These are phyloP conservation scores for Drosophila virilis DNA, from an alignment of 1,140 invertebrate species.

Conservation along the genomic window DNA sequence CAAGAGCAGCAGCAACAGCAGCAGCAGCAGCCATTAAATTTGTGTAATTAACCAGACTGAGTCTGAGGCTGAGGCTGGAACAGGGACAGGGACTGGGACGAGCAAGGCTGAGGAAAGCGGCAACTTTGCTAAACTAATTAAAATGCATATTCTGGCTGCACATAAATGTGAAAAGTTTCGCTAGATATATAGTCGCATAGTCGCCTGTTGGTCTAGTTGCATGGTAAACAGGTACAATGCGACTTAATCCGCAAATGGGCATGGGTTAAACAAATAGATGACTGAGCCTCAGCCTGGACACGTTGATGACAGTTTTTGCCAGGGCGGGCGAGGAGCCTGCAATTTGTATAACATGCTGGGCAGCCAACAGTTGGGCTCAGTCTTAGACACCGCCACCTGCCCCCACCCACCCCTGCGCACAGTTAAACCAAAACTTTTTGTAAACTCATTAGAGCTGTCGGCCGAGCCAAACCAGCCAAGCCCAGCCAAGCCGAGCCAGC, in stretches of 20 bases:
- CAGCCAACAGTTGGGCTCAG: slow-evolving; percentile 51
- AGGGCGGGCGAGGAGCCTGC: slow-evolving; percentile 37
- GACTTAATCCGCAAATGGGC: slow-evolving; percentile 48
- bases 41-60: slow-evolving; percentile 73
- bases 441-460: slow-evolving; percentile 81
- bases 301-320: slow-evolving; percentile 76
- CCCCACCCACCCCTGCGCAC: slow-evolving; percentile 35
- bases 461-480: slow-evolving; percentile 46
- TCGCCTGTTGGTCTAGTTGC: neutral
- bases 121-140: slow-evolving; percentile 81
- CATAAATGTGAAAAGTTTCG: slow-evolving; percentile 79
- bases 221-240: slow-evolving; percentile 65
- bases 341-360: slow-evolving; percentile 81
- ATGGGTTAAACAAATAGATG: slow-evolving; percentile 71
- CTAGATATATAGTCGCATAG: slow-evolving; percentile 40
- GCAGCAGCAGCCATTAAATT: slow-evolving; percentile 65
- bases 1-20: slow-evolving; percentile 6
- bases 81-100: neutral
- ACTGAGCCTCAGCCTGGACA: slow-evolving; percentile 45
- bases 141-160: slow-evolving; percentile 77
- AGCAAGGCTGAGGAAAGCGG: slow-evolving; percentile 39
- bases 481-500: too few relatives aligned
- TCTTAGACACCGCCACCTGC: slow-evolving; percentile 10
- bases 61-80: neutral
- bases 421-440: slow-evolving; percentile 79